phyloP scores from a whole-genome alignment of 2,797 vertebrate species.

The Hybognathus amarus region DNA sequence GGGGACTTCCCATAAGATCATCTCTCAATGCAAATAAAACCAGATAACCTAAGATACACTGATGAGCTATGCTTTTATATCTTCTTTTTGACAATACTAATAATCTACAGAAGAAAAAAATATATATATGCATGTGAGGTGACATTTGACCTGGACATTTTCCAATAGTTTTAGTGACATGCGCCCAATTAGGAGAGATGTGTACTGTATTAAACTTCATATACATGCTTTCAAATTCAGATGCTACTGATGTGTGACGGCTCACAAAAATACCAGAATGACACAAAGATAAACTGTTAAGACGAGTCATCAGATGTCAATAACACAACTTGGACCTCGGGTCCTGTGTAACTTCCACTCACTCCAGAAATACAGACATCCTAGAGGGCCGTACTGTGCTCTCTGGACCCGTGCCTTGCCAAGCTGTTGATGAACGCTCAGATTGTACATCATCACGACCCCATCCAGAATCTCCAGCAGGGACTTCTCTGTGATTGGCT shows the following conservation, averaged over 20 bases:
- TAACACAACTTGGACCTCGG: not conserved
- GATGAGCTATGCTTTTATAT: not conserved
- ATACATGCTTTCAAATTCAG: not conserved
- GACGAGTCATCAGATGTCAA: not conserved
- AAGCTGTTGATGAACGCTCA: constrained; percentile 97
- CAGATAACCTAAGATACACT: not conserved
- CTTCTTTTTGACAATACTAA: not conserved
- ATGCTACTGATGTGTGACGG: not conserved
- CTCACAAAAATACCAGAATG: not conserved
- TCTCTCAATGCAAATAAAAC: too few species aligned
- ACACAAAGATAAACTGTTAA: not conserved
- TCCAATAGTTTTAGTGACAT: not conserved
- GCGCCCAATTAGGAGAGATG: not conserved
- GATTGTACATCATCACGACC: constrained; percentile 97
- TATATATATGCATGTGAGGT: not conserved
- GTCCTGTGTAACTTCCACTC: not conserved
- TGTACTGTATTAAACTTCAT: not conserved
- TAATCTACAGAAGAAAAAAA: not conserved
- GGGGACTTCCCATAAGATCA: too few species aligned
- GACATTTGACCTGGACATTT: not conserved
- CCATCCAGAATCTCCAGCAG: constrained; percentile 94
- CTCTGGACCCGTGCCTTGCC: constrained; percentile 83
- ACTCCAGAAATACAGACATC: constrained; percentile 18
- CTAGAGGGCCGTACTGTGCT: not conserved
- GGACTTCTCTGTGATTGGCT: constrained; percentile 91